Evolutionary conservation across 2,113 vertebrate genomes (phyloP).

Genomic region (Chloropsis cyanopogon): DNA sequence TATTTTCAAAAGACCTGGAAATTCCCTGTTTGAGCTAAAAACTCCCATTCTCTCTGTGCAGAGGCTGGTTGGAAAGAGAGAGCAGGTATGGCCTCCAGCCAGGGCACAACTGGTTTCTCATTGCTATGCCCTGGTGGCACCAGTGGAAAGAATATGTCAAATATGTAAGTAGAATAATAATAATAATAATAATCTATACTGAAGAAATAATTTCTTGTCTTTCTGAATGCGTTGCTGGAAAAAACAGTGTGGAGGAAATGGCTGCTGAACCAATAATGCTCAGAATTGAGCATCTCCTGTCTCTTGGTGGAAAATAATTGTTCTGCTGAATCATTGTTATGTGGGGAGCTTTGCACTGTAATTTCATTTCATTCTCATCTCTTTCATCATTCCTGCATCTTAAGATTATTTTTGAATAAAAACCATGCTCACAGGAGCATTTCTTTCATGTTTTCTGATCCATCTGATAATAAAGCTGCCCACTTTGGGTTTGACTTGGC

Average conservation of each 20-base stretch:
- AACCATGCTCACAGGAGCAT: neutral
- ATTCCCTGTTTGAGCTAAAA: neutral
- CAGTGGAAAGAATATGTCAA: constrained; percentile 98
- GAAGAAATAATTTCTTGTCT: neutral
- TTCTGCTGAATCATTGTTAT: neutral
- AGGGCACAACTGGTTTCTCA: constrained; percentile 96
- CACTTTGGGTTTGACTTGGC: neutral
- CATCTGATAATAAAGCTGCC: neutral
- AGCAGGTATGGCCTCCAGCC: constrained; percentile 92
- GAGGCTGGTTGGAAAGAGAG: constrained; percentile 96
- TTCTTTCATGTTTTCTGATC: neutral
- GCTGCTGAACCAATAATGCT: neutral
- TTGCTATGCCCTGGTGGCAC: constrained; percentile 98
- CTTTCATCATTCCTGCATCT: neutral
- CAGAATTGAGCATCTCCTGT: neutral
- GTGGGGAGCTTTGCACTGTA: neutral
- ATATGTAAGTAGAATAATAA: constrained; percentile 85
- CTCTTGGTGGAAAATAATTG: neutral
- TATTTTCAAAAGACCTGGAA: neutral
- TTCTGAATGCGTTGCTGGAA: neutral
- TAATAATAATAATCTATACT: neutral
- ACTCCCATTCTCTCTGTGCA: constrained; percentile 44
- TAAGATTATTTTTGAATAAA: neutral
- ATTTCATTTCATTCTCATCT: neutral
- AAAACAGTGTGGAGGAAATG: neutral